Percentiles rank a stretch among this genome's conserved stretches.
phyloP scores from a whole-genome alignment of 1,140 invertebrate species.

The Araneus ventricosus region DNA sequence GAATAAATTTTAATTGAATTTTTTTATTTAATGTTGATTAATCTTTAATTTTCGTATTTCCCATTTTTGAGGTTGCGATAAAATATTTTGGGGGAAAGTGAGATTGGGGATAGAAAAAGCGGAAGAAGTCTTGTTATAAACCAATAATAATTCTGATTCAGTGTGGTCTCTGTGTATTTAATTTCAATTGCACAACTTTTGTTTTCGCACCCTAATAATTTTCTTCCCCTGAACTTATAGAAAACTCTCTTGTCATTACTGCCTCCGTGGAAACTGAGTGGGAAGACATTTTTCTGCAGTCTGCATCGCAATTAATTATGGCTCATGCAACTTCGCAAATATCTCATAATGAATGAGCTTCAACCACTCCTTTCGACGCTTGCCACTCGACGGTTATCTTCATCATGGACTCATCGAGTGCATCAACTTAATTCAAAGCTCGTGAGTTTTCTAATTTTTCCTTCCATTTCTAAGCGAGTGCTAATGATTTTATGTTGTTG shows the following conservation, averaged over 20 bases:
- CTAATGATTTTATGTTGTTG: slow-evolving; percentile 73
- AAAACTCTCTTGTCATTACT: not conserved
- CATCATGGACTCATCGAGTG: slow-evolving; percentile 39
- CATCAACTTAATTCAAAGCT: slow-evolving; percentile 54
- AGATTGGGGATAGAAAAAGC: no score
- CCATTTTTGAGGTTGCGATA: no score
- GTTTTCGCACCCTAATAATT: not conserved
- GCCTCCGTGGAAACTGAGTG: not conserved
- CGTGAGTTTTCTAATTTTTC: slow-evolving; percentile 70
- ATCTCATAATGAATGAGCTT: slow-evolving; percentile 66
- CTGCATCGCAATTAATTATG: slow-evolving; percentile 31
- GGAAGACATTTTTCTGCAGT: slow-evolving; percentile 36
- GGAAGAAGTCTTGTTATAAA: no score
- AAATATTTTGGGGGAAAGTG: no score
- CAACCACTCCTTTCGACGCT: slow-evolving; percentile 38
- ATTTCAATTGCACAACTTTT: no score
- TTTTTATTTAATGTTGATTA: no score
- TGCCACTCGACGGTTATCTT: slow-evolving; percentile 36
- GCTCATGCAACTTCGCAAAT: slow-evolving; percentile 53
- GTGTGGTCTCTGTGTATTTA: no score
- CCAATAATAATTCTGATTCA: no score
- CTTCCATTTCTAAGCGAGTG: slow-evolving; percentile 36
- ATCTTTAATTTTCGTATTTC: no score
- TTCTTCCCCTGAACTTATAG: not conserved
- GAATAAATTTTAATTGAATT: no score